Percentiles rank a stretch among this genome's conserved stretches.
Evolutionary conservation across 92 coral and sea anemone genomes (phyloP).

Genomic region (Epizoanthus stellaris): DNA sequence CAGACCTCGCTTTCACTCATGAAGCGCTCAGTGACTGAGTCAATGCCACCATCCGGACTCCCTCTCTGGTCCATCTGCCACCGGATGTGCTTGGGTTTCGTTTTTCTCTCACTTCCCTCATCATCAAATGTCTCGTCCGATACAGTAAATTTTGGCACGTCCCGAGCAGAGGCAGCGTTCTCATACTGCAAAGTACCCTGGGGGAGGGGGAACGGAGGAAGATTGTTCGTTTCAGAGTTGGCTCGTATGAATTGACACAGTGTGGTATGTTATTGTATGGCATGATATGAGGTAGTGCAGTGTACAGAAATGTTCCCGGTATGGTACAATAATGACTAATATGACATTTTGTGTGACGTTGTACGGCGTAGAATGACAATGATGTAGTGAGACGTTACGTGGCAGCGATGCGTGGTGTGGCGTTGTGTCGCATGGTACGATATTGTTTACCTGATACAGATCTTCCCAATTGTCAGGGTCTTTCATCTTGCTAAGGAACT

Average conservation of each 20-base stretch:
- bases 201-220: background rate
- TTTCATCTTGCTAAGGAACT: slow-evolving; percentile 85
- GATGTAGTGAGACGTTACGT: no score
- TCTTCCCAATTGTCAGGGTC: slow-evolving; percentile 92
- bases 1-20: slow-evolving; percentile 78
- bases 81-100: slow-evolving; percentile 69
- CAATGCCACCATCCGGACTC: slow-evolving; percentile 85
- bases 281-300: no score
- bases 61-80: slow-evolving; percentile 73
- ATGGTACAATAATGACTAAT: no score
- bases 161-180: slow-evolving; percentile 91
- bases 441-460: slow-evolving; percentile 58
- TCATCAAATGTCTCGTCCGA: slow-evolving; percentile 78
- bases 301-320: no score
- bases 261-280: no score
- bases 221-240: background rate
- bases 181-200: slow-evolving; percentile 56
- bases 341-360: no score
- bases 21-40: slow-evolving; percentile 87
- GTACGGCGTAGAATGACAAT: no score
- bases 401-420: no score
- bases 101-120: slow-evolving; percentile 48
- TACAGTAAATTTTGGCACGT: slow-evolving; percentile 78
- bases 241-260: background rate
- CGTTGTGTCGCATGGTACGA: no score